Evolutionary conservation across 2,113 vertebrate species (phyloP).

Genomic region (Hippocampus abdominalis): DNA sequence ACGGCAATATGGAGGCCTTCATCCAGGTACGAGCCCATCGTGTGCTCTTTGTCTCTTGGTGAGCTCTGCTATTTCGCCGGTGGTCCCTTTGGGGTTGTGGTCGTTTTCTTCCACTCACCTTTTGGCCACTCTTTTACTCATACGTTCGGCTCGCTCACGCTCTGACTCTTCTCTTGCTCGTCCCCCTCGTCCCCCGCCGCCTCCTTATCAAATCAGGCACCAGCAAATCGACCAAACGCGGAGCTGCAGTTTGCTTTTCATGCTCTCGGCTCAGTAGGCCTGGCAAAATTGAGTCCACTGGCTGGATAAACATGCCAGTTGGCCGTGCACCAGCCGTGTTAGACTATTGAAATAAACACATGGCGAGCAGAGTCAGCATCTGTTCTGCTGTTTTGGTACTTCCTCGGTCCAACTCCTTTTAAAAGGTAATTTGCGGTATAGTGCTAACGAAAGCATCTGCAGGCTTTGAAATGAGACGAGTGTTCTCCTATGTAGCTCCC

Average conservation of each 20-base stretch:
- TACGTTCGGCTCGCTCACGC: slow-evolving; percentile 51
- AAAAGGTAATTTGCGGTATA: neutral
- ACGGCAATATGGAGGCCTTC: slow-evolving; percentile 95
- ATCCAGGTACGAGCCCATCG: slow-evolving; percentile 84
- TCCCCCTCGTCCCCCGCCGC: slow-evolving; percentile 42
- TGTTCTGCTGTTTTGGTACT: neutral
- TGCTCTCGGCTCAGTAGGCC: neutral
- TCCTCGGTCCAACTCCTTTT: neutral
- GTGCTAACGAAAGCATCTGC: neutral
- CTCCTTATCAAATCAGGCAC: slow-evolving; percentile 13
- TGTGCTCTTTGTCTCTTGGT: slow-evolving; percentile 55
- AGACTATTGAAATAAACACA: neutral
- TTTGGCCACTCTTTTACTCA: slow-evolving; percentile 46
- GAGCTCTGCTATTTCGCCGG: slow-evolving; percentile 69
- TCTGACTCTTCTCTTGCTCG: slow-evolving; percentile 57
- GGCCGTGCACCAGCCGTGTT: slow-evolving; percentile 12
- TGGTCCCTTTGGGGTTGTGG: slow-evolving; percentile 71
- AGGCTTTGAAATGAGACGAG: neutral
- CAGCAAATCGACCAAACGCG: slow-evolving; percentile 9
- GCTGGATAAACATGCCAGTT: neutral
- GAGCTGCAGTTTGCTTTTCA: neutral
- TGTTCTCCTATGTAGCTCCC: slow-evolving; percentile 2
- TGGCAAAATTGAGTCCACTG: neutral
- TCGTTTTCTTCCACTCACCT: slow-evolving; percentile 32
- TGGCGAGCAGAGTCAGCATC: neutral